Evolutionary conservation across 2,888 invertebrate genomes (phyloP).

Genomic region (Pachliopta kotzebuea): DNA sequence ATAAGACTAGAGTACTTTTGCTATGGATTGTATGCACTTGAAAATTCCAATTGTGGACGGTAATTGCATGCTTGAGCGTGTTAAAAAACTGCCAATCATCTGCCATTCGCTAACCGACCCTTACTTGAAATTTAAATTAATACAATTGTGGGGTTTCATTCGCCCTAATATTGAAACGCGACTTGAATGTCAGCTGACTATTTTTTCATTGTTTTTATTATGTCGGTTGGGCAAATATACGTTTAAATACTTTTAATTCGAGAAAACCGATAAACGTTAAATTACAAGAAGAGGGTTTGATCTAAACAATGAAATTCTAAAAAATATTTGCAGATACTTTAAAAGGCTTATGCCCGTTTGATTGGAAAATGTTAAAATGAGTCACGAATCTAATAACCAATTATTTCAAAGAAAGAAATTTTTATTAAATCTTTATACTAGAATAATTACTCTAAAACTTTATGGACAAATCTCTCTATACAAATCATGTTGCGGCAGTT

Average conservation of each 20-base stretch:
- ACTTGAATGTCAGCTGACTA: constrained; percentile 4
- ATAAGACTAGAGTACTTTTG: background rate
- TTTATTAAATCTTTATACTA: no score
- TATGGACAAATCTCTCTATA: no score
- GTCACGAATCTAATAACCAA: no score
- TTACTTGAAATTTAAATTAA: constrained; percentile 14
- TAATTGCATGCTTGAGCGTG: constrained; percentile 7
- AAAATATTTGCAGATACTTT: no score
- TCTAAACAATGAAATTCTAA: no score
- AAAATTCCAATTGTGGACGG: background rate
- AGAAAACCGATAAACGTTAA: background rate
- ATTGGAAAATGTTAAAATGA: no score
- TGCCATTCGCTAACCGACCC: constrained; percentile 19
- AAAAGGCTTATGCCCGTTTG: no score
- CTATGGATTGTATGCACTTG: constrained; percentile 1
- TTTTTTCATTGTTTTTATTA: constrained; percentile 5
- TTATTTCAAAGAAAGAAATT: no score
- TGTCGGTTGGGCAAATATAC: background rate
- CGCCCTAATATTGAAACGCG: background rate
- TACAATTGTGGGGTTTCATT: constrained; percentile 13
- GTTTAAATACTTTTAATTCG: background rate
- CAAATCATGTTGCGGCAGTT: no score
- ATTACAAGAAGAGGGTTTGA: background rate
- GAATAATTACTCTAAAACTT: no score
- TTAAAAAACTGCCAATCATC: constrained; percentile 23